Base-by-base conservation (phyloP, 2,888 invertebrate species). In the Aleiodes testaceus region DNA sequence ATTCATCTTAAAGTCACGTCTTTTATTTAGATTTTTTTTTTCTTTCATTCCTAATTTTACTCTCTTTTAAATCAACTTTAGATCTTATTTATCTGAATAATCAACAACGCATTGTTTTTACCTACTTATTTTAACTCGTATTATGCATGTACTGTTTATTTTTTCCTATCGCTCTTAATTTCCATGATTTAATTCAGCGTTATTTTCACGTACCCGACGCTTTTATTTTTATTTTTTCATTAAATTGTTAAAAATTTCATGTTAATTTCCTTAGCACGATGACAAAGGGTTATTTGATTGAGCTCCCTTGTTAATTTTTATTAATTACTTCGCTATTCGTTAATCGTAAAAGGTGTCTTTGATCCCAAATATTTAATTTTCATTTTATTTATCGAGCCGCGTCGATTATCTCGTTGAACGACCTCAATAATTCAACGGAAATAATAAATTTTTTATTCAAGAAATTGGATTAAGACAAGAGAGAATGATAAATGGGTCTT, bases 31-130 rank as follows among this genome's bases (percentile, higher is more conserved):
- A 71, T 77, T 16, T 47, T 67, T 42, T 20, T 30, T 45, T 22
- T n/a, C n/a, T 69, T 55, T 26, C 53, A 26, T 26, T 55, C 49
- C 49, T 59, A 42, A 36, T 52, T 30, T 22, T 52, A 67, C 73
- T 75, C 74, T 75, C 61, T 69, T 69, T 70, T 71, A 79, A 79
- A 78, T 74, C 66, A 74, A 61, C 70, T 75, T 75, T 74, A 73
- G 75, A 78, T 77, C 75, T 79, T 77, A 79, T 79, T 75, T 78
- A 79, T 71, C 83, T 78, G 74, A 81, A 81, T 80, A 80, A 81
- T 83, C 77, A 75, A 80, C 79, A 80, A 80, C 78, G 73, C 74
- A 72, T 73, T 71, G 66, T 74, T 59, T 67, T 53, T 55, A 72
- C 65, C 73, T 68, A 69, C 44, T 69, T 68, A 75, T 71, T 70